phyloP scores from a whole-genome alignment of 2,797 vertebrate genomes.

The Fistularia commersonii region DNA sequence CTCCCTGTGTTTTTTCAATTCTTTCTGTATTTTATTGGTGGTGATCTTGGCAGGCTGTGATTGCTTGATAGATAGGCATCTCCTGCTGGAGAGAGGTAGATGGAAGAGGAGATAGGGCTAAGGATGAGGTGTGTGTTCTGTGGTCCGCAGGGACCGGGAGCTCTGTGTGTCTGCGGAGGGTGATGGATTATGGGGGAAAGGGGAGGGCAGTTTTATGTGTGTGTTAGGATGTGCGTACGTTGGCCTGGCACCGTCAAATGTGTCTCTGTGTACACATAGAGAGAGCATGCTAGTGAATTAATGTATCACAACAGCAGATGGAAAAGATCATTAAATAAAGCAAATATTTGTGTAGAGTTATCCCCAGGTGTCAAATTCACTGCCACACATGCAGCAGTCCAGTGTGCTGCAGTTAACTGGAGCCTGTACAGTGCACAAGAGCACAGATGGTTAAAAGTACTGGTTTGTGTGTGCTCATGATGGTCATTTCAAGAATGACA shows the following conservation, averaged over 20 bases:
- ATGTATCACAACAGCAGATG: conserved; percentile 48
- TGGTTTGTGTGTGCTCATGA: conserved; percentile 8
- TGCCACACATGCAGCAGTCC: conserved; percentile 19
- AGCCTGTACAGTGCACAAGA: conserved; percentile 27
- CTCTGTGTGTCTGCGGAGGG: conserved; percentile 54
- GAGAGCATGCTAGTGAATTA: conserved; percentile 42
- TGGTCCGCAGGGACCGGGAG: conserved; percentile 47
- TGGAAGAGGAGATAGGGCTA: conserved; percentile 42
- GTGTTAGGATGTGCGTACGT: conserved; percentile 11
- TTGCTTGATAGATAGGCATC: conserved; percentile 67
- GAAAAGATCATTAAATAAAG: conserved; percentile 67
- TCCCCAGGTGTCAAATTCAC: conserved; percentile 49
- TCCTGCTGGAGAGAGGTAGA: conserved; percentile 41
- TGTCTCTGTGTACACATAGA: conserved; percentile 38
- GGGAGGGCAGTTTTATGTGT: conserved; percentile 31
- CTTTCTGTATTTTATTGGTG: conserved; percentile 39
- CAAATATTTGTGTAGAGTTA: conserved; percentile 63
- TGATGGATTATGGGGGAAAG: conserved; percentile 65
- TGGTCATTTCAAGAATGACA: conserved; percentile 10
- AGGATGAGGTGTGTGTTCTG: conserved; percentile 60
- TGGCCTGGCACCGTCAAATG: neutral
- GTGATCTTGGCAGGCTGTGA: conserved; percentile 46
- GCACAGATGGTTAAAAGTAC: conserved; percentile 44
- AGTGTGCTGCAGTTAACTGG: conserved; percentile 15
- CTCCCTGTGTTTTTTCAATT: conserved; percentile 21